phyloP scores from a whole-genome alignment of 2,888 invertebrate species.

The Leptinotarsa peninsularis region DNA sequence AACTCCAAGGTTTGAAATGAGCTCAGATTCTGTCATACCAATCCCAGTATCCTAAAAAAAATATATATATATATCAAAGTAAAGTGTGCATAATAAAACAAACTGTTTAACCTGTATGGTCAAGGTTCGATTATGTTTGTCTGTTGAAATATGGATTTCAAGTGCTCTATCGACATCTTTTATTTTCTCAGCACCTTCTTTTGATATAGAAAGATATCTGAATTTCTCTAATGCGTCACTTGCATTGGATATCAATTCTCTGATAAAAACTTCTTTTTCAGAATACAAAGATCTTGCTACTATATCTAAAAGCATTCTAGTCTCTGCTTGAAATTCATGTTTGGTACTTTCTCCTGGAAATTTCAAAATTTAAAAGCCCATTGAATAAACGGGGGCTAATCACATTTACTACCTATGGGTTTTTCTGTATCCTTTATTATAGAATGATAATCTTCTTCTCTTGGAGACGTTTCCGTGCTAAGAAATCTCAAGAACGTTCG shows the following conservation, averaged over 20 bases:
- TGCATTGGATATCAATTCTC: slow-evolving; percentile 96
- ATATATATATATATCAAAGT: not conserved
- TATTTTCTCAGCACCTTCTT: slow-evolving; percentile 66
- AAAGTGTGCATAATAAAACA: not conserved
- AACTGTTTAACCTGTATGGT: slow-evolving; percentile 79
- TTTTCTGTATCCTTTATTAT: slow-evolving; percentile 75
- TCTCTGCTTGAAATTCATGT: slow-evolving; percentile 97
- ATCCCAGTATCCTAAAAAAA: slow-evolving; percentile 85
- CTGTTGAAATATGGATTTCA: slow-evolving; percentile 90
- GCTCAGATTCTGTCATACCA: slow-evolving; percentile 94
- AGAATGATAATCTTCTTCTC: slow-evolving; percentile 69
- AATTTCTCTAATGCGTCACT: slow-evolving; percentile 98
- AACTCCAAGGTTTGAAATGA: slow-evolving; percentile 91
- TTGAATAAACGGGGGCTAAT: not conserved
- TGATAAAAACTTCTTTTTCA: slow-evolving; percentile 96
- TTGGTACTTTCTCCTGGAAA: slow-evolving; percentile 71
- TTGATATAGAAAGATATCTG: slow-evolving; percentile 78
- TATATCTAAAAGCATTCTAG: slow-evolving; percentile 93
- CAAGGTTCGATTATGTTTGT: slow-evolving; percentile 86
- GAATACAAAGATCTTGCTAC: slow-evolving; percentile 97
- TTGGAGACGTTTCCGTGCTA: slow-evolving; percentile 58
- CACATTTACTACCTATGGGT: slow-evolving; percentile 66
- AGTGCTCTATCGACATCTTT: slow-evolving; percentile 75
- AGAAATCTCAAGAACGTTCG: slow-evolving; percentile 35
- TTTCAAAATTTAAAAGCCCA: slow-evolving; percentile 12